Evolutionary conservation across 2,888 invertebrate species (phyloP), one percentile per base, ranked within the genome.

Genomic region (Thereva unica): DNA sequence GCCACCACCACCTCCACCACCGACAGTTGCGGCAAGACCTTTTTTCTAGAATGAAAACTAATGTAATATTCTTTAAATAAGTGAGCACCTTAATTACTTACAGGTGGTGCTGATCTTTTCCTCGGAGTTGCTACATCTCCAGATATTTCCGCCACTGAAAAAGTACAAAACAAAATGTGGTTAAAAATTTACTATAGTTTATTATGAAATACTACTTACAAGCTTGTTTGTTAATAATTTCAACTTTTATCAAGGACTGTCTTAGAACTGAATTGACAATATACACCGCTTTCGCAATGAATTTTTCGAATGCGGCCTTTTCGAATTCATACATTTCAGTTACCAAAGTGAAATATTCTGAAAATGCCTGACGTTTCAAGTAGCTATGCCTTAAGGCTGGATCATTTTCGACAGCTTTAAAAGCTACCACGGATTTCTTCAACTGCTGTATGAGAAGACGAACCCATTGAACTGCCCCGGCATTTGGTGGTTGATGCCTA

Each of bases 381-480:
- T 88, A 88, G 73, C 89, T 90, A 45, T 88, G 83, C 74, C 90
- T 88, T 12, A 79, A 70, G 23, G 74, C 77, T 6, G 79, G 78
- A 56, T 78, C 75, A 64, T 79, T 71, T 68, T 80, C 79, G 40
- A 91, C 88, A 74, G 87, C 85, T 77, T 91, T 88, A 74, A 95
- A 94, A 66, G 86, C 87, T 74, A 94, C 82, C 35, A 94, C 88
- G 0, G 94, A 89, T 70, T 85, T 86, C 77, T 93, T 94, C 73
- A 96, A 84, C 71, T 88, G 87, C 72, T 89, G 86, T 75, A 92
- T 91, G 12, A 95, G 82, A 64, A 90, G 85, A 52, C 92, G 84
- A 9, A 89, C 89, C 95, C 95, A 96, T 77, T 88, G 90, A 70
- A 96, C 91, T 12, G 92, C 85, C 6, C 95, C 94, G 4, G 91